A percentile compares a stretch with the other conserved stretches of the same genome.
Evolutionary conservation across 37 sponge, comb jelly and placozoan genomes (phyloP).

Genomic region (Halichondria panicea): DNA sequence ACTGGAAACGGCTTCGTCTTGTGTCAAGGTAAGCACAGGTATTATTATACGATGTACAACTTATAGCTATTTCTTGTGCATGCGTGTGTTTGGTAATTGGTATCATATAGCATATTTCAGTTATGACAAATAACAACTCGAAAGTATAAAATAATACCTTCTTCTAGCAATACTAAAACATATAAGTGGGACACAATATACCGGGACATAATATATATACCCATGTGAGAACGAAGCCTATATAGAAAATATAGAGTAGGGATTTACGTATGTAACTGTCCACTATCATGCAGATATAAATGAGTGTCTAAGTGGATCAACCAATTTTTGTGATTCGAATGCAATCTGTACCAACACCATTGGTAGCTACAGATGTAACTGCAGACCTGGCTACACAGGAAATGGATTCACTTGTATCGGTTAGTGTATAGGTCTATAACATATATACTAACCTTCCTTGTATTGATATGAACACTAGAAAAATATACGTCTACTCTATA

Average conservation of each 20-base stretch:
- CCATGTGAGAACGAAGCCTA: too few species aligned
- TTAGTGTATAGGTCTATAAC: too few species aligned
- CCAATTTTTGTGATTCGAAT: constrained; percentile 4
- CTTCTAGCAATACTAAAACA: too few species aligned
- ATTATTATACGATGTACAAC: neutral
- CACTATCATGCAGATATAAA: too few species aligned
- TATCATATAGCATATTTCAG: too few species aligned
- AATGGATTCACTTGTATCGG: constrained; percentile 2
- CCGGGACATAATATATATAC: too few species aligned
- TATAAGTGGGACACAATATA: too few species aligned
- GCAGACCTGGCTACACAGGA: constrained; percentile 37
- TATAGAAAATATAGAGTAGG: constrained; percentile 16
- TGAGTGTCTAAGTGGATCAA: constrained; percentile 15
- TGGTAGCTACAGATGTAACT: constrained; percentile 36
- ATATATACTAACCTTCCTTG: too few species aligned
- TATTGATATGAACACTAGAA: neutral
- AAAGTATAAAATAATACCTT: too few species aligned
- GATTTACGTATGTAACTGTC: constrained; percentile 36
- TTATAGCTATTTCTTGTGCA: neutral
- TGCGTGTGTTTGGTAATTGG: neutral
- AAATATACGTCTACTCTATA: neutral
- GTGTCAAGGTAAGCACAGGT: too few species aligned
- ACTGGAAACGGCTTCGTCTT: neutral
- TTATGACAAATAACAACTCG: too few species aligned
- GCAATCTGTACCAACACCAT: constrained; percentile 32